phyloP scores from a whole-genome alignment of 1,140 invertebrate genomes.

The Drosophila subobscura region DNA sequence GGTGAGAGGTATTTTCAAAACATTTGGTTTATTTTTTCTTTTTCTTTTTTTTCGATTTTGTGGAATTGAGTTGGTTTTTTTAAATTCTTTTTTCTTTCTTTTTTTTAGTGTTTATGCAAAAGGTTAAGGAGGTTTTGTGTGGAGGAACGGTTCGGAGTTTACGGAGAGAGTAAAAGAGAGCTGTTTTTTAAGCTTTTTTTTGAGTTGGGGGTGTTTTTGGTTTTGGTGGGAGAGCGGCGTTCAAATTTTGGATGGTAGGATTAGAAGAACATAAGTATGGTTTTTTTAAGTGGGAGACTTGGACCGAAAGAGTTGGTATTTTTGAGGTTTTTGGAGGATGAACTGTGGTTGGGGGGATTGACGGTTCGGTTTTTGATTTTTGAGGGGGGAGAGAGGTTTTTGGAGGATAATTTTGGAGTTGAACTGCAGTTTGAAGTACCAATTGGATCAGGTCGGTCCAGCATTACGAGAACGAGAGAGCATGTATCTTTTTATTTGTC shows the following conservation, averaged over 20 bases:
- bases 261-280: constrained; percentile 58
- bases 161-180: constrained; percentile 65
- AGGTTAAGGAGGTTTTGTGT: constrained; percentile 83
- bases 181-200: constrained; percentile 55
- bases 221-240: constrained; percentile 73
- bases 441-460: constrained; percentile 40
- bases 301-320: constrained; percentile 69
- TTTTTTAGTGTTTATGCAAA: constrained; percentile 64
- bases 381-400: constrained; percentile 39
- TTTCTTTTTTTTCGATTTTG: constrained; percentile 80
- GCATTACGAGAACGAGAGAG: too few species aligned
- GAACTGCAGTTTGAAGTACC: constrained; percentile 59
- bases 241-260: constrained; percentile 79
- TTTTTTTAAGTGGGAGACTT: constrained; percentile 43
- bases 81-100: constrained; percentile 54
- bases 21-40: constrained; percentile 38
- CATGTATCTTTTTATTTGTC: constrained; percentile 2
- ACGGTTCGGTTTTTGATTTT: constrained; percentile 21
- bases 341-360: constrained; percentile 31
- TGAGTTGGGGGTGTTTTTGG: constrained; percentile 35
- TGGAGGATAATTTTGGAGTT: constrained; percentile 61
- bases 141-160: constrained; percentile 77
- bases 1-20: constrained; percentile 70
- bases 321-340: constrained; percentile 24
- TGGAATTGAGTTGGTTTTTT: constrained; percentile 82